Base-by-base conservation (phyloP, 2,797 vertebrate genomes). In the Sarcoramphus papa region DNA sequence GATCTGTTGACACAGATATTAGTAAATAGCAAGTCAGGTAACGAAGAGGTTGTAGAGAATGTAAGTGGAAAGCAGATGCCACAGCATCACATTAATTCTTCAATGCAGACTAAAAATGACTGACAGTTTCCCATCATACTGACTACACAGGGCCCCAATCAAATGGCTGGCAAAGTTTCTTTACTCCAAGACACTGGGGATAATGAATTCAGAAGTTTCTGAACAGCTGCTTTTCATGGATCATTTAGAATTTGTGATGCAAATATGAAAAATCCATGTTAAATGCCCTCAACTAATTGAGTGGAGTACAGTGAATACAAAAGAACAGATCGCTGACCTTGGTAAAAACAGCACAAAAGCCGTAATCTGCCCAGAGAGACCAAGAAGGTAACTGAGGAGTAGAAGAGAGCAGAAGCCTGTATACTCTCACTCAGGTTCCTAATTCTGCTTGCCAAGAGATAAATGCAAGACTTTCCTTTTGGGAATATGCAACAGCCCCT, bases 151-250 rank as follows among this genome's bases (percentile, higher is more conserved):
- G 64, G 47, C 85, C 83, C 72, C 62, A 40, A 3, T 82, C 93
- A 82, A 82, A 93, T 40, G 88, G 67, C 88, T 95, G 92, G 78
- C 88, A 90, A 95, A 93, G 78, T 73, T 83, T 86, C 91, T 90
- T 73, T 43, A 30, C 76, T 94, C 63, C 1, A 19, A 95, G 76
- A 56, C 79, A 15, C 84, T 88, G 79, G 63, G 89, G 76, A 95
- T 96, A 91, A 93, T 63, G 92, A 95, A 95, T 88, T 86, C 94
- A 78, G 87, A 95, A 96, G 94, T 94, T 96, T 96, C 72, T 94
- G 88, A 97, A 94, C 96, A 97, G 96, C 96, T 97, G 97, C 87
- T 95, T 95, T 96, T 90, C 96, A 96, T 85, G 96, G 95, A 97
- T 96, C 96, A 92, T 95, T 97, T 93, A 87, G 79, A 96, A 97